These are phyloP conservation scores for Pterophyllum scalare DNA, from an alignment of 2,113 vertebrate genomes.

Conservation along the genomic window DNA sequence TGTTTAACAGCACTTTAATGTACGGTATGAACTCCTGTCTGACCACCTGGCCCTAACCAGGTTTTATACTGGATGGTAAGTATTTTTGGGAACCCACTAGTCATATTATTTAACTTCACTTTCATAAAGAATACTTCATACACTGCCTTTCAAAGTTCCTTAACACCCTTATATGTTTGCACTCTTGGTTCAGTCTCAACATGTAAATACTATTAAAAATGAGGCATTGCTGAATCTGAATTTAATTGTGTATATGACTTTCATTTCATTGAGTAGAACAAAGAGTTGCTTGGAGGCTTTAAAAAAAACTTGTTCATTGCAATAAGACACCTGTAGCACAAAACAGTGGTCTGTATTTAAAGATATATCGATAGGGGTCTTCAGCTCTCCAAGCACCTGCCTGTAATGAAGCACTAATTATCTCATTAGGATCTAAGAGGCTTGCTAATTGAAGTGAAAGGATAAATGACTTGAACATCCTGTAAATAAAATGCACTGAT, in stretches of 20 bases:
- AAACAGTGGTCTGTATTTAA: slow-evolving; percentile 20
- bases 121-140: slow-evolving; percentile 26
- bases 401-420: slow-evolving; percentile 10
- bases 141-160: slow-evolving; percentile 53
- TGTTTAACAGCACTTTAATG: slow-evolving; percentile 48
- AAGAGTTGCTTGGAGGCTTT: not conserved
- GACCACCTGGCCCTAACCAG: slow-evolving; percentile 25
- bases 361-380: not conserved
- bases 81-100: slow-evolving; percentile 51
- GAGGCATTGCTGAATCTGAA: slow-evolving; percentile 1
- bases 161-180: slow-evolving; percentile 43
- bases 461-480: not conserved
- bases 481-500: not conserved
- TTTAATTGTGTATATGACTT: slow-evolving; percentile 25
- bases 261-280: slow-evolving; percentile 10
- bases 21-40: slow-evolving; percentile 45
- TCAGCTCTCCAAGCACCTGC: not conserved
- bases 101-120: slow-evolving; percentile 29
- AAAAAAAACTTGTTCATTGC: not conserved
- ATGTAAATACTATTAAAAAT: slow-evolving; percentile 43
- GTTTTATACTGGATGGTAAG: slow-evolving; percentile 61
- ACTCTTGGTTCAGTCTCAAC: slow-evolving; percentile 30
- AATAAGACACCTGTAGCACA: slow-evolving; percentile 11
- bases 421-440: not conserved
- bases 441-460: slow-evolving; percentile 8